A percentile compares a stretch with the other conserved stretches of the same genome.
These are phyloP conservation scores for Lithobates sylvaticus DNA, from an alignment of 2,797 vertebrate genomes.

Conservation along the genomic window DNA sequence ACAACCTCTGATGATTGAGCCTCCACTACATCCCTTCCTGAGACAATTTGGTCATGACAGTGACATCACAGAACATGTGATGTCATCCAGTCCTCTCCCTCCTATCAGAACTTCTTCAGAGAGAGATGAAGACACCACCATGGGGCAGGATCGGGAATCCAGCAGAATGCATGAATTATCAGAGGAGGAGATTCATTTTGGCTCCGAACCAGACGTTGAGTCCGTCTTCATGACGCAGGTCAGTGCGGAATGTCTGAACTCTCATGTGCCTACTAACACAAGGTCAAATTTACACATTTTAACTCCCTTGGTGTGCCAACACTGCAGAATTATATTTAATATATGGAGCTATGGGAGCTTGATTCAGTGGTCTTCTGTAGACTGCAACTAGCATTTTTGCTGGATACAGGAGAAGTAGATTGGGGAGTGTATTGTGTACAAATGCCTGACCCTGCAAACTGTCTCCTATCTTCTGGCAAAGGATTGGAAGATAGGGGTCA, in stretches of 20 bases:
- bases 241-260: not conserved
- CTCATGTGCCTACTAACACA: too few species aligned
- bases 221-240: slow-evolving; percentile 88
- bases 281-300: too few species aligned
- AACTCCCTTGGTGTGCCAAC: too few species aligned
- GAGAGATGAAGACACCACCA: slow-evolving; percentile 13
- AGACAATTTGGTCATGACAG: not conserved
- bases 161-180: not conserved
- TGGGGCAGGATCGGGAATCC: slow-evolving; percentile 9
- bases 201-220: slow-evolving; percentile 21
- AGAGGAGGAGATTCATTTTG: not conserved
- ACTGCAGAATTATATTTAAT: too few species aligned
- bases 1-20: slow-evolving; percentile 60
- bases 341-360: too few species aligned
- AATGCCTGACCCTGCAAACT: too few species aligned
- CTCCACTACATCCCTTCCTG: not conserved
- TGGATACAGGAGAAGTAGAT: too few species aligned
- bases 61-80: not conserved
- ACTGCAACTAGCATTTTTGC: too few species aligned
- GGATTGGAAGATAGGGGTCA: too few species aligned
- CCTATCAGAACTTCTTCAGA: slow-evolving; percentile 31
- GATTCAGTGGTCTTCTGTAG: too few species aligned
- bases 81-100: slow-evolving; percentile 13
- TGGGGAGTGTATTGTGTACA: too few species aligned
- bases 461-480: too few species aligned